These are phyloP conservation scores for Neelides sp. DNA, from an alignment of 1,140 invertebrate species.

Conservation along the genomic window DNA sequence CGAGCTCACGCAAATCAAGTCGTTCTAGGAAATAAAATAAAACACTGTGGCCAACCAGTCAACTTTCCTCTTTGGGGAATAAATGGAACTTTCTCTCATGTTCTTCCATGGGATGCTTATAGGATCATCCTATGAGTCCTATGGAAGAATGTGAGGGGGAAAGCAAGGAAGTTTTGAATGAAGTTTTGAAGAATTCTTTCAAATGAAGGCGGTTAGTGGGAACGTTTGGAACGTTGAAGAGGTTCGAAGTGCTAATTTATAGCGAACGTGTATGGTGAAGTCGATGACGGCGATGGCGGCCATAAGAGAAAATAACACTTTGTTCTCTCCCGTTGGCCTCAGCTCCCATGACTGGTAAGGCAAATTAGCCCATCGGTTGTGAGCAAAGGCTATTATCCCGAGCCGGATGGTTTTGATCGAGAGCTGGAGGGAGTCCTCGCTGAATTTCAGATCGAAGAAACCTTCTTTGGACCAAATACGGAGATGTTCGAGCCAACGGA, in stretches of 20 bases:
- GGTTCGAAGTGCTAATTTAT: not conserved
- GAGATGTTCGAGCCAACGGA: constrained; percentile 53
- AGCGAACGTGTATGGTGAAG: constrained; percentile 46
- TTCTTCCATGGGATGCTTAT: too few relatives aligned
- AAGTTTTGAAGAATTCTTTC: not conserved
- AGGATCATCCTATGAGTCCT: too few relatives aligned
- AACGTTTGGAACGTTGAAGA: not conserved
- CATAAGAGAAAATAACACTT: constrained; percentile 48
- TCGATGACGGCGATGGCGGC: constrained; percentile 55
- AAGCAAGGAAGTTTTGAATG: constrained; percentile 1
- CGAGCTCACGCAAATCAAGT: constrained; percentile 43
- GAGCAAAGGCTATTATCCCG: constrained; percentile 60
- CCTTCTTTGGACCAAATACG: constrained; percentile 57
- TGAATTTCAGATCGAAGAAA: constrained; percentile 67
- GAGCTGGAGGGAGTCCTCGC: constrained; percentile 56
- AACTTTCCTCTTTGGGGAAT: too few relatives aligned
- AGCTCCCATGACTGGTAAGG: constrained; percentile 76
- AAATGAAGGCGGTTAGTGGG: not conserved
- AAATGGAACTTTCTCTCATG: too few relatives aligned
- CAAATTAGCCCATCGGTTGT: constrained; percentile 59
- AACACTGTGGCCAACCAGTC: not conserved
- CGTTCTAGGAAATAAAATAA: constrained; percentile 36
- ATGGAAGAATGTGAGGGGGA: too few relatives aligned
- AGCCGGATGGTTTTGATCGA: constrained; percentile 55
- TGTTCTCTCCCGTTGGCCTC: constrained; percentile 48